Base-by-base conservation (phyloP, 2,888 invertebrate genomes). In the Arrhopalites spinosus region DNA sequence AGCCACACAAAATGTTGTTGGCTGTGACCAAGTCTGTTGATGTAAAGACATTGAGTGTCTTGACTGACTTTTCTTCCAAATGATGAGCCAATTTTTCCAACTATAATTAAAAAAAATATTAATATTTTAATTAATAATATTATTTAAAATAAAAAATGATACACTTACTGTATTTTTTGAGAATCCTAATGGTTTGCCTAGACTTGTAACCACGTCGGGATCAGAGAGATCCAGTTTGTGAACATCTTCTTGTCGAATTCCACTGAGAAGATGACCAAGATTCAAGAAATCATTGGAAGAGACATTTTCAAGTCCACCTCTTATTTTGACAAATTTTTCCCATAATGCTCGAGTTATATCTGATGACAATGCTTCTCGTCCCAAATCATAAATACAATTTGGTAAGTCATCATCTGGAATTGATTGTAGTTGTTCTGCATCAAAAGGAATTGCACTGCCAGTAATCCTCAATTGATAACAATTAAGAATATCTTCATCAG, bases 1-100 rank as follows among this genome's bases (percentile, higher is more conserved):
- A 81, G 13, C 82, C 82, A 71, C 82, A 82, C 5, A 82, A 53
- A 67, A 82, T 82, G 43, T 82, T 82, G 23, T 76, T 61, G 5
- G 79, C 66, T 23, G 77, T 73, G 0, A 78, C 36, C 69, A 82
- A 72, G 36, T 82, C 81, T 27, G 69, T 72, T 13, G 78, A 36
- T 13, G 53, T 47, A 27, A 78, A 78, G 15, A 78, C 74, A 17
- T 30, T 8, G 17, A 50, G 69, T n/a, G 47, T n/a, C 64, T 70
- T 78, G n/a, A 77, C 63, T 25, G 75, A 23, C 25, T 79, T 74
- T 53, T 80, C 79, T 73, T 81, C 80, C 61, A 80, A 66, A 11
- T 76, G 71, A 1, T 67, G 73, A 13, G 82, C 82, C 68, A 82
- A 50, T 50, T 79, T 80, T 47, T 80, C 79, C 56, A 82, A 61